phyloP scores from a whole-genome alignment of 2,797 vertebrate genomes.

The Adelosebastes latens region DNA sequence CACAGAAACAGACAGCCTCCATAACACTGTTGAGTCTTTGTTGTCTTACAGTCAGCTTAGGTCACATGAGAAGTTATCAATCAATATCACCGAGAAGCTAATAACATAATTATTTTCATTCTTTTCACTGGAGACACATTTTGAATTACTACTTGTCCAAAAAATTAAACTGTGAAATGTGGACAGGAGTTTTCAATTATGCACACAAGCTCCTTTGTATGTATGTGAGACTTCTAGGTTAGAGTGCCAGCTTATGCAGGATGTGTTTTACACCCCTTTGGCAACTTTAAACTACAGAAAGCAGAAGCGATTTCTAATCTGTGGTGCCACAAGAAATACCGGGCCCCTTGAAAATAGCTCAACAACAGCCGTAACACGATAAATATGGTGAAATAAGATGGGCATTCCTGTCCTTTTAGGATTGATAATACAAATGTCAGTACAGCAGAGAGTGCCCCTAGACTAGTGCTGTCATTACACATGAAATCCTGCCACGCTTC shows the following conservation, averaged over 20 bases:
- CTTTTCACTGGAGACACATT: neutral
- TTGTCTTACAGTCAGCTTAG: neutral
- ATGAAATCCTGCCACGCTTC: conserved; percentile 4
- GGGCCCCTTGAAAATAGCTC: neutral
- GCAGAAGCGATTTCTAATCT: conserved; percentile 27
- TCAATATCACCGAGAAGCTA: neutral
- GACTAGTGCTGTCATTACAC: neutral
- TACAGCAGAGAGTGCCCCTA: neutral
- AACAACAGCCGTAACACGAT: neutral
- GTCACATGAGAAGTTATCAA: neutral
- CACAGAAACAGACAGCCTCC: conserved; percentile 15
- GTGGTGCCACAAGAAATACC: conserved; percentile 9
- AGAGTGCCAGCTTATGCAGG: neutral
- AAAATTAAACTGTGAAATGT: neutral
- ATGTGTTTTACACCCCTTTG: conserved; percentile 25
- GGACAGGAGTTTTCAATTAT: neutral
- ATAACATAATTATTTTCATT: neutral
- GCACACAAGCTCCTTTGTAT: conserved; percentile 14
- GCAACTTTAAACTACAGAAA: conserved; percentile 14
- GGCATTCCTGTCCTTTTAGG: conserved; percentile 11
- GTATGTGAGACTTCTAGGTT: neutral
- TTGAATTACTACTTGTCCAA: neutral
- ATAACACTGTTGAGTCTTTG: conserved; percentile 22
- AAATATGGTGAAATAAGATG: conserved; percentile 20
- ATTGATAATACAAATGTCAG: conserved; percentile 37